phyloP scores from a whole-genome alignment of 1,140 invertebrate genomes.

The Drosophila prosaltans region DNA sequence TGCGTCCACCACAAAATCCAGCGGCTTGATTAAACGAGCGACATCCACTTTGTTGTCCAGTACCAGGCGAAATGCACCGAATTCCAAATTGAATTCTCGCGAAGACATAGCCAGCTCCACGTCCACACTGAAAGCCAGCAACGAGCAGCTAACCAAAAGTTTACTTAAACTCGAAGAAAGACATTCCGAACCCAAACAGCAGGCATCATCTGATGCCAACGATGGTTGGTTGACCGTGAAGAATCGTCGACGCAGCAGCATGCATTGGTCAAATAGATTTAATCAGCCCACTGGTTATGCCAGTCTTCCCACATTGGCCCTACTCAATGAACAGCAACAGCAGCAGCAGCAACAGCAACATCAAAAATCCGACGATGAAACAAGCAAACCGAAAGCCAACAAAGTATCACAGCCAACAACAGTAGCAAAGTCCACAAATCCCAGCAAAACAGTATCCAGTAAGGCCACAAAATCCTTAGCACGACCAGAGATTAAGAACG shows the following conservation, averaged over 20 bases:
- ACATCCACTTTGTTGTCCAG: slow-evolving; percentile 16
- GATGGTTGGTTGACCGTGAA: slow-evolving; percentile 88
- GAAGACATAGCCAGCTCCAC: slow-evolving; percentile 79
- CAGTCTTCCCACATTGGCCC: slow-evolving; percentile 86
- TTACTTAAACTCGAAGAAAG: slow-evolving; percentile 56
- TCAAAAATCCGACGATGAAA: slow-evolving; percentile 34
- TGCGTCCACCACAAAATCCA: background rate
- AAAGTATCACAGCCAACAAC: slow-evolving; percentile 54
- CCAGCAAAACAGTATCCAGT: slow-evolving; percentile 44
- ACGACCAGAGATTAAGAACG: slow-evolving; percentile 79
- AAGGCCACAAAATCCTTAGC: background rate
- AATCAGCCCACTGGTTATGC: slow-evolving; percentile 88
- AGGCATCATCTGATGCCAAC: slow-evolving; percentile 78
- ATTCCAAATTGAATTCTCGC: slow-evolving; percentile 48
- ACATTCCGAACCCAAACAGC: slow-evolving; percentile 82
- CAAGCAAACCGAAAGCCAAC: slow-evolving; percentile 27
- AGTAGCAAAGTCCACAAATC: slow-evolving; percentile 29
- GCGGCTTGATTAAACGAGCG: slow-evolving; percentile 28
- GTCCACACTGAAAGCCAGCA: slow-evolving; percentile 80
- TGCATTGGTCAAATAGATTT: slow-evolving; percentile 87
- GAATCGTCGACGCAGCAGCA: slow-evolving; percentile 85
- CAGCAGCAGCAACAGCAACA: slow-evolving; percentile 51
- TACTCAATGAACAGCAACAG: slow-evolving; percentile 83
- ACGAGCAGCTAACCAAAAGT: slow-evolving; percentile 62
- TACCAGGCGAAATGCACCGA: slow-evolving; percentile 20